Evolutionary conservation across 2,797 vertebrate species (phyloP).

Genomic region (Eremophila alpestris): DNA sequence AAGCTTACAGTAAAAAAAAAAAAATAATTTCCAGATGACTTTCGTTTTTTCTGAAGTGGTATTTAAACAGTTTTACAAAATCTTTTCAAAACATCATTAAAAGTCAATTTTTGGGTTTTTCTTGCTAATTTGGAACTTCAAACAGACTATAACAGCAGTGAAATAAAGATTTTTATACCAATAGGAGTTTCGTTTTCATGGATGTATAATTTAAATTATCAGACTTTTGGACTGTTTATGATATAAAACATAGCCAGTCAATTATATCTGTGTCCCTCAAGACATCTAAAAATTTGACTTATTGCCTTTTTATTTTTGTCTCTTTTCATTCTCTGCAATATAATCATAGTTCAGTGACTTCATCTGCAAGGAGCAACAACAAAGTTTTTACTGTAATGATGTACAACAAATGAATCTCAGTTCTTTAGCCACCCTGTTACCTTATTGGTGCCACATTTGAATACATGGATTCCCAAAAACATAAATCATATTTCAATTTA

Average conservation of each 20-base stretch:
- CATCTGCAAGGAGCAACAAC: constrained; percentile 24
- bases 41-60: not conserved
- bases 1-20: not conserved
- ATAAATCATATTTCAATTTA: constrained; percentile 65
- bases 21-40: not conserved
- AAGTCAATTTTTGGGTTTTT: not conserved
- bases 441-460: constrained; percentile 46
- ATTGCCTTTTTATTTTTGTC: constrained; percentile 67
- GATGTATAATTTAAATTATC: constrained; percentile 47
- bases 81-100: not conserved
- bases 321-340: constrained; percentile 68
- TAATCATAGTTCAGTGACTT: constrained; percentile 66
- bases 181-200: not conserved
- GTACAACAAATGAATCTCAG: constrained; percentile 47
- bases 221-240: constrained; percentile 21
- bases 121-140: constrained; percentile 39
- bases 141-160: constrained; percentile 13
- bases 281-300: constrained; percentile 64
- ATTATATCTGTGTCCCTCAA: constrained; percentile 54
- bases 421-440: constrained; percentile 45
- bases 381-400: constrained; percentile 53
- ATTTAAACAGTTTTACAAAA: not conserved
- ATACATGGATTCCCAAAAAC: constrained; percentile 48
- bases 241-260: constrained; percentile 58
- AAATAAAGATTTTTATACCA: constrained; percentile 23